Evolutionary conservation across 2,888 invertebrate species (phyloP).

Genomic region (Cataglyphis livida): DNA sequence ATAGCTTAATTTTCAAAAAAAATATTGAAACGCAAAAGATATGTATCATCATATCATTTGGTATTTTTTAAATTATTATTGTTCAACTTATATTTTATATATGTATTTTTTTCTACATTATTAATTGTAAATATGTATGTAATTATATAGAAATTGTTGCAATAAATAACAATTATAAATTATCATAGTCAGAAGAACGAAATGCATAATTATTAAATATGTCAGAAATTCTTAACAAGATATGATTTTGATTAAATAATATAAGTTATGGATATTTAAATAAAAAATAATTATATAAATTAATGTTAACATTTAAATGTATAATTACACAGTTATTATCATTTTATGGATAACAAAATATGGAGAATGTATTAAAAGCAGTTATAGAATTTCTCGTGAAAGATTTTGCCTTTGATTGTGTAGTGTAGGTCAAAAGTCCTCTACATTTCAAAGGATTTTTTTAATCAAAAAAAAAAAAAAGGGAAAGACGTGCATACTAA

Average conservation of each 20-base stretch:
- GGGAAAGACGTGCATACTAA: background rate
- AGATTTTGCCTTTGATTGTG: background rate
- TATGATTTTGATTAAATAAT: background rate
- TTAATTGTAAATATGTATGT: background rate
- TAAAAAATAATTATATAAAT: background rate
- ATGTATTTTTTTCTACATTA: background rate
- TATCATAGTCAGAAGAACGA: background rate
- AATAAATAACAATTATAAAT: background rate
- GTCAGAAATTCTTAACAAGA: background rate
- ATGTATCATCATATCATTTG: background rate
- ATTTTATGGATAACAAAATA: background rate
- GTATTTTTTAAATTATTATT: background rate
- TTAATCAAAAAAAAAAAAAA: background rate
- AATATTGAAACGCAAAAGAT: background rate
- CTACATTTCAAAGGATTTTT: background rate
- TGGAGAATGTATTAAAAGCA: background rate
- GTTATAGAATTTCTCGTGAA: no score
- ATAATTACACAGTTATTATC: background rate
- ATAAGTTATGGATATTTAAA: background rate
- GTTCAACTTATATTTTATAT: background rate
- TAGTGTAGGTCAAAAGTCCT: background rate
- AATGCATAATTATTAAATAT: background rate
- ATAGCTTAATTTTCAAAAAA: constrained; percentile 20
- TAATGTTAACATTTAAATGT: background rate
- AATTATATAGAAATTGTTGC: background rate